phyloP scores from a whole-genome alignment of 2,113 vertebrate species.

The Amblyopsis rosae region DNA sequence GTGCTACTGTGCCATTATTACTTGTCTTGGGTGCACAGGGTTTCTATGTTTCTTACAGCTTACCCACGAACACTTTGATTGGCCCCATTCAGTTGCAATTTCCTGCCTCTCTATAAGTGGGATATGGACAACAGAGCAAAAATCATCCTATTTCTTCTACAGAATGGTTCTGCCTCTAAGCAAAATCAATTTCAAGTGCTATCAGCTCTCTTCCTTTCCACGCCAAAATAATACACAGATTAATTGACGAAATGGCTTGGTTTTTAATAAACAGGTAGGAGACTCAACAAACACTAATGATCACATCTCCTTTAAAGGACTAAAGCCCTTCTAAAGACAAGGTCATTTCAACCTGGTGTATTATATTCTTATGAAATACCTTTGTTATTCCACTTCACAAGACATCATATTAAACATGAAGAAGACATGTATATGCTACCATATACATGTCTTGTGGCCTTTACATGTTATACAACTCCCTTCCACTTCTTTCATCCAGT shows the following conservation, averaged over 20 bases:
- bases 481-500: too few species aligned
- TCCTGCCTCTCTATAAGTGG: slow-evolving; percentile 40
- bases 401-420: too few species aligned
- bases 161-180: slow-evolving; percentile 24
- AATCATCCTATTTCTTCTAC: slow-evolving; percentile 35
- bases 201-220: slow-evolving; percentile 15
- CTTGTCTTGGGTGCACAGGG: slow-evolving; percentile 41
- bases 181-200: slow-evolving; percentile 11
- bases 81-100: slow-evolving; percentile 51
- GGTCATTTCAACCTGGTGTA: neutral
- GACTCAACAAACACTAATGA: neutral
- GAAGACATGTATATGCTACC: too few species aligned
- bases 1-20: slow-evolving; percentile 21
- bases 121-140: slow-evolving; percentile 33
- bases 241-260: slow-evolving; percentile 24
- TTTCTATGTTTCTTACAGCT: slow-evolving; percentile 27
- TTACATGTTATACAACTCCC: too few species aligned
- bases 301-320: neutral
- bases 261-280: slow-evolving; percentile 17
- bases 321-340: neutral
- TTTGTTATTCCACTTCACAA: too few species aligned
- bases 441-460: too few species aligned
- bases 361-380: too few species aligned
- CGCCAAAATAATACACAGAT: slow-evolving; percentile 7
- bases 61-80: slow-evolving; percentile 42